Conservation (phyloP, 2,113 vertebrate genomes). For the Limanda limanda region DNA sequence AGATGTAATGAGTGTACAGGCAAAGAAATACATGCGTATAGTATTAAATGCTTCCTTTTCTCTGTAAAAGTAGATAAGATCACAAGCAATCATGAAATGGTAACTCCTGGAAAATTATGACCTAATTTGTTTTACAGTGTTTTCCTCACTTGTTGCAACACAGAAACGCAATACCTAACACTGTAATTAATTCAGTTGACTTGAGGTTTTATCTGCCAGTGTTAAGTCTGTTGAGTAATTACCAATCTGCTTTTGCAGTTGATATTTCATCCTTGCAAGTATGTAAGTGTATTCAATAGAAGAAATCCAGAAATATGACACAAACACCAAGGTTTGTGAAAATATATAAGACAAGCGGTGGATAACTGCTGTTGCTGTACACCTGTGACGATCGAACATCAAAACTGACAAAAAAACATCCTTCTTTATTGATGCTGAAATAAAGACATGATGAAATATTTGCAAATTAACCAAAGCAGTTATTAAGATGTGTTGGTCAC, state of each 20-base stretch:
- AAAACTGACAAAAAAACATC: neutral
- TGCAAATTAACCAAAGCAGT: constrained; percentile 4
- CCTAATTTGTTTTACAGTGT: neutral
- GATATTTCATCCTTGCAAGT: neutral
- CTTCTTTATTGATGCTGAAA: neutral
- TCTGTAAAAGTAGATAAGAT: neutral
- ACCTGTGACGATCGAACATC: neutral
- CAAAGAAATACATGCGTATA: neutral
- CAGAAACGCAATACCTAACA: constrained; percentile 7
- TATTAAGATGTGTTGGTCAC: neutral
- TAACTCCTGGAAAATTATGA: neutral
- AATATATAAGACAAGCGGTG: neutral
- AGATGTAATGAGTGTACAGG: too few species aligned
- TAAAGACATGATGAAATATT: neutral
- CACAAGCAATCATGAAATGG: neutral
- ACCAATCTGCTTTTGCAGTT: neutral
- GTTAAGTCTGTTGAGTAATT: neutral
- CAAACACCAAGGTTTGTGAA: neutral
- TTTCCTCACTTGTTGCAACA: neutral
- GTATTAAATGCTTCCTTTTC: constrained; percentile 9
- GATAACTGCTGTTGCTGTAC: neutral
- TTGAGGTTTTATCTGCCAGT: constrained; percentile 1
- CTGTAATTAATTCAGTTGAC: neutral
- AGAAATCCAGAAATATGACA: constrained; percentile 15
- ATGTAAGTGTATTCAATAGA: neutral